Percentiles rank a stretch among this genome's conserved stretches.
phyloP scores from a whole-genome alignment of 2,888 invertebrate species.

The Carcina quercana region DNA sequence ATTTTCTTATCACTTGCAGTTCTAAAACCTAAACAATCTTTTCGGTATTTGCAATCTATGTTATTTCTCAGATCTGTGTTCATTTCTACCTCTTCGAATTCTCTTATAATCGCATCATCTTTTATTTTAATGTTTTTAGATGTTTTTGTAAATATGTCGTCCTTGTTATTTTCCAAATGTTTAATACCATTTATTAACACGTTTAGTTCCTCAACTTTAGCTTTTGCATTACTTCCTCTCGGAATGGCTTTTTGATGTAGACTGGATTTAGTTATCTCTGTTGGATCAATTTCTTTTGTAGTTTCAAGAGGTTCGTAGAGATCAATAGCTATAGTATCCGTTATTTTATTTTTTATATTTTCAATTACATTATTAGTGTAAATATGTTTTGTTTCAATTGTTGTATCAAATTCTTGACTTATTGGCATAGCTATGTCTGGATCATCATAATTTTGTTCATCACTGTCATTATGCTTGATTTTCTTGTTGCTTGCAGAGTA shows the following conservation, averaged over 20 bases:
- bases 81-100: constrained; percentile 22
- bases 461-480: no score
- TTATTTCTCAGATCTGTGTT: constrained; percentile 26
- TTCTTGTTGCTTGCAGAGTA: constrained; percentile 44
- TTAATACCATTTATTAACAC: no score
- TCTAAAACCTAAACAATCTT: constrained; percentile 25
- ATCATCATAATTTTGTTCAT: constrained; percentile 36
- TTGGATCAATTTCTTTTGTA: background rate
- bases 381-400: no score
- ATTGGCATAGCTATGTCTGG: no score
- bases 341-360: background rate
- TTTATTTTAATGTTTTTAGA: constrained; percentile 5
- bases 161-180: no score
- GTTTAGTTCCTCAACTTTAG: no score
- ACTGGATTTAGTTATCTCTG: no score
- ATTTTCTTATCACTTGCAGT: constrained; percentile 40
- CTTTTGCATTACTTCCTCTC: no score
- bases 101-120: constrained; percentile 12
- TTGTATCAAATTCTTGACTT: no score
- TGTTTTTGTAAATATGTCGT: no score
- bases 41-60: constrained; percentile 7
- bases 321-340: background rate
- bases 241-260: no score
- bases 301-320: background rate
- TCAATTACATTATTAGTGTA: no score